Evolutionary conservation across 2,888 invertebrate genomes (phyloP), one percentile per base, ranked within the genome.

Genomic region (Drosophila recens): DNA sequence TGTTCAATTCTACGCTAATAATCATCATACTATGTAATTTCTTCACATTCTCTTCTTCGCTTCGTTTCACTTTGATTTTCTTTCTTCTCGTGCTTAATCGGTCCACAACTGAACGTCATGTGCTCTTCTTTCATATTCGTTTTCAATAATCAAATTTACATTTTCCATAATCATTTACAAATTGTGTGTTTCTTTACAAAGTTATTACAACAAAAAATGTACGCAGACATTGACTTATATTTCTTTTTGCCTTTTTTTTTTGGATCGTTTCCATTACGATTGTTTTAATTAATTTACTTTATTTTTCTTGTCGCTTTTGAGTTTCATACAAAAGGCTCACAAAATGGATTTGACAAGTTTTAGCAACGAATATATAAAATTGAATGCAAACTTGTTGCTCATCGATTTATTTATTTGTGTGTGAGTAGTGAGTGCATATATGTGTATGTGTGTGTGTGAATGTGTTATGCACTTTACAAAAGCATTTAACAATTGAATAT

Each of bases 131-230:
- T 48, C 59, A 33, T 67, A 17, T 63, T 20, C 27, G 15, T 36
- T 46, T 42, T 57, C 46, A 27, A 46, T 66, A 48, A 58, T 65
- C 59, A 72, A 75, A 76, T 76, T 58, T 76, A 76, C 76, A 46
- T 46, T 57, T 49, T 61, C 17, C 74, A 74, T 68, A 74, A 79
- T 68, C 79, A 76, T 79, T 79, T 79, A 80, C 79, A 79, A 72
- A 67, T 78, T 67, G 43, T 77, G 43, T 48, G 51, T 40, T 69
- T 72, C 69, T 65, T 56, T 74, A 69, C 75, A 75, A 70, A 54
- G 49, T 66, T 72, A 45, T 72, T 72, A 64, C 74, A 78, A 61
- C 75, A 67, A 62, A 59, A 43, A 49, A 64, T 54, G 52, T 70
- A 62, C 43, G 56, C 45, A 62, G 49, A 72, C 61, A 56, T 54